Evolutionary conservation across 30 jellyfish, hydroid and myxozoan genomes (phyloP).

Genomic region (Aurelia sp.): DNA sequence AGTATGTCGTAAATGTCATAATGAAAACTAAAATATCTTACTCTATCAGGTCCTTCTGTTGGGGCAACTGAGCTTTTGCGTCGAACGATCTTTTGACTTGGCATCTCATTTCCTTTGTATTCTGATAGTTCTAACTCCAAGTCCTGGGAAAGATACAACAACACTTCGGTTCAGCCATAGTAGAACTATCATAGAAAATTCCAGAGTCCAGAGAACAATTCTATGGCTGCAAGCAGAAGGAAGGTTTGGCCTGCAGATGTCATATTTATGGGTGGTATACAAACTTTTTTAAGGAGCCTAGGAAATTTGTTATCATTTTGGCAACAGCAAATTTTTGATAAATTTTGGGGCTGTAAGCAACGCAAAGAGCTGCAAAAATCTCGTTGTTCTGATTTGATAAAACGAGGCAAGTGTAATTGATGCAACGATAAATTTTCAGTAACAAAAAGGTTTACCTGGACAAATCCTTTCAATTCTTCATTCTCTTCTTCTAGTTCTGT

Average conservation of each 20-base stretch:
- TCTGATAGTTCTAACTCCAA: slow-evolving; percentile 51
- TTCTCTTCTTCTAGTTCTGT: slow-evolving; percentile 44
- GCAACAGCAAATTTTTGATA: too few relatives aligned
- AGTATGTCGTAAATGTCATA: too few relatives aligned
- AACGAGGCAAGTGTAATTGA: too few relatives aligned
- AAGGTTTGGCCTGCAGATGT: too few relatives aligned
- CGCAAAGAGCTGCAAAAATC: too few relatives aligned
- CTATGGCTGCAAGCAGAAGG: too few relatives aligned
- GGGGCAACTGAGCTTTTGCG: slow-evolving; percentile 34
- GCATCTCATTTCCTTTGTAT: slow-evolving; percentile 1
- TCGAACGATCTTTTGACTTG: slow-evolving; percentile 48
- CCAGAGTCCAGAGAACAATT: too few relatives aligned
- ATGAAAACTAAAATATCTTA: neutral
- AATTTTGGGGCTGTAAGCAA: too few relatives aligned
- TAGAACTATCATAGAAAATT: neutral
- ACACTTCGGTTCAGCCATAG: neutral
- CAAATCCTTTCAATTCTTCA: slow-evolving; percentile 38
- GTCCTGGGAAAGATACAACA: slow-evolving; percentile 12
- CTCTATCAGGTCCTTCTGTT: slow-evolving; percentile 62
- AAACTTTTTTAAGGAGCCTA: too few relatives aligned
- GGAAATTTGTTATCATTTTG: too few relatives aligned
- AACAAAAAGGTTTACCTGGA: slow-evolving; percentile 21
- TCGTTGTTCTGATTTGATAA: too few relatives aligned
- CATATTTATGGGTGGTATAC: too few relatives aligned
- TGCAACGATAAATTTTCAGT: neutral